Conservation (phyloP, 1,140 invertebrate species). For the Trichonephila inaurata region DNA sequence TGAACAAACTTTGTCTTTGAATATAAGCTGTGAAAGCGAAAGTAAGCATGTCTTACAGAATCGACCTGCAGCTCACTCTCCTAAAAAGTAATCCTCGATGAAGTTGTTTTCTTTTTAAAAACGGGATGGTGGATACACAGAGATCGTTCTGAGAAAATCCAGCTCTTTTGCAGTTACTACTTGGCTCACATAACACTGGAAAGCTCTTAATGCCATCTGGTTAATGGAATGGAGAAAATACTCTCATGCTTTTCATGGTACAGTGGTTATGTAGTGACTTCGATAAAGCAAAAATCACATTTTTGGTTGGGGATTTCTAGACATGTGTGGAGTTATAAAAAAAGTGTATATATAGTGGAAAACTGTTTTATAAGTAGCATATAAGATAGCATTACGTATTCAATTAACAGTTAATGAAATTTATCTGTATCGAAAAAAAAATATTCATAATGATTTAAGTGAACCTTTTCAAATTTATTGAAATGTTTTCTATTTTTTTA, state of each 20-base stretch:
- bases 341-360: no score
- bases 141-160: background rate
- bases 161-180: background rate
- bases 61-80: background rate
- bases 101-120: constrained; percentile 8
- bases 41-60: background rate
- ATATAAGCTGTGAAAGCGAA: background rate
- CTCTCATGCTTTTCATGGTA: background rate
- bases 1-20: background rate
- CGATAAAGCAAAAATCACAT: no score
- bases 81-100: constrained; percentile 4
- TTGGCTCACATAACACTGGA: background rate
- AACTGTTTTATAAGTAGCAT: no score
- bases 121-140: background rate
- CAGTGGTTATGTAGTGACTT: no score
- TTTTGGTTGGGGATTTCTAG: no score
- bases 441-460: no score
- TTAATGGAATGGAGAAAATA: background rate
- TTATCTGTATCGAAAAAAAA: no score
- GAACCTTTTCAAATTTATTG: no score
- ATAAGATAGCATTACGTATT: no score
- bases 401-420: no score
- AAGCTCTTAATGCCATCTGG: background rate
- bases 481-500: no score
- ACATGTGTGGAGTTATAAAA: no score